These are phyloP conservation scores for Rhagophthalmus giganteus DNA, from an alignment of 2,888 invertebrate genomes.

Conservation along the genomic window DNA sequence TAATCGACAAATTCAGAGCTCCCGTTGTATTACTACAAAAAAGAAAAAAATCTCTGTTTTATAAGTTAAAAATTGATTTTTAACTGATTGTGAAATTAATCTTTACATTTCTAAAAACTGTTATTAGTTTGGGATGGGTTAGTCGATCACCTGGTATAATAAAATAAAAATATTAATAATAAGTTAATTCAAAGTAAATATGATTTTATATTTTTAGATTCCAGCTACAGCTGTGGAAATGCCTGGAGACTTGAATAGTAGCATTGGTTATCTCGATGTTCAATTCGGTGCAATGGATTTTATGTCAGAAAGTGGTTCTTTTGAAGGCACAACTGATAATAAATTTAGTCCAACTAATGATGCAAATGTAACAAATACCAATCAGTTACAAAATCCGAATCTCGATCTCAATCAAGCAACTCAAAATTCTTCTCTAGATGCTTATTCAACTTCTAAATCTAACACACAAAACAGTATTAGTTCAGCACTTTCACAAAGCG, in stretches of 20 bases:
- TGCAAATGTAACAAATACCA: slow-evolving; percentile 42
- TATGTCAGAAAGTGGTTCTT: slow-evolving; percentile 60
- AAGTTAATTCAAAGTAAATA: too few relatives aligned
- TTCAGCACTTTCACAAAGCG: slow-evolving; percentile 53
- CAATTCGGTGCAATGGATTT: slow-evolving; percentile 91
- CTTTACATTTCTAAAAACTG: too few relatives aligned
- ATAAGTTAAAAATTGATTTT: too few relatives aligned
- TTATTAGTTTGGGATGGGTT: too few relatives aligned
- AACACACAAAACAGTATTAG: slow-evolving; percentile 55
- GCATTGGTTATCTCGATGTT: slow-evolving; percentile 81
- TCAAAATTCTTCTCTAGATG: slow-evolving; percentile 58
- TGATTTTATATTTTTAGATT: too few relatives aligned
- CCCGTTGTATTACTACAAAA: too few relatives aligned
- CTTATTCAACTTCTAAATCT: slow-evolving; percentile 48
- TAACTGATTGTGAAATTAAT: too few relatives aligned
- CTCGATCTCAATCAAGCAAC: slow-evolving; percentile 55
- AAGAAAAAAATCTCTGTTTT: too few relatives aligned
- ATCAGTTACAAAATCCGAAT: slow-evolving; percentile 45
- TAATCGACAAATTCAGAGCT: too few relatives aligned
- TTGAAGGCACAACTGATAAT: slow-evolving; percentile 55
- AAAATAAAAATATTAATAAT: too few relatives aligned
- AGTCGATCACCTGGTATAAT: too few relatives aligned
- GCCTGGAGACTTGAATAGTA: slow-evolving; percentile 85
- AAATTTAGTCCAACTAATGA: slow-evolving; percentile 55
- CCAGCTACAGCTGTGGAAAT: slow-evolving; percentile 94